phyloP scores from a whole-genome alignment of 30 jellyfish, hydroid and myxozoan genomes.

The Catostylus mosaicus region DNA sequence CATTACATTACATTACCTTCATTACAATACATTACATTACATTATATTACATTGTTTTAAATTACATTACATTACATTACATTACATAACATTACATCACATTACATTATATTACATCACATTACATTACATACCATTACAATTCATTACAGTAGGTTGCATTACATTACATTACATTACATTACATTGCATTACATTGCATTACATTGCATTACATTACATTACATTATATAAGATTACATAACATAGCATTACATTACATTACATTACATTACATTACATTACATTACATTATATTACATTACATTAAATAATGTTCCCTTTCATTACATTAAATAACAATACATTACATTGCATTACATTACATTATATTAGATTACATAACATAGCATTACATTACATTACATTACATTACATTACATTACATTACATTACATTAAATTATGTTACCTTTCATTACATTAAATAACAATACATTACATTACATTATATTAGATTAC shows the following conservation, averaged over 20 bases:
- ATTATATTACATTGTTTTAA: too few relatives aligned
- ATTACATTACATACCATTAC: constrained; percentile 16
- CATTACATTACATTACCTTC: too few relatives aligned
- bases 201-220: not conserved
- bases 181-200: constrained; percentile 21
- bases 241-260: constrained; percentile 6
- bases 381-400: too few relatives aligned
- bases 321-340: too few relatives aligned
- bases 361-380: too few relatives aligned
- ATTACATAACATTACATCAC: constrained; percentile 4
- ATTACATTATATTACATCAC: constrained; percentile 2
- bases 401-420: too few relatives aligned
- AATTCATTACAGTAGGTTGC: not conserved
- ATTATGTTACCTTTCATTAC: too few relatives aligned
- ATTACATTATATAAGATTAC: not conserved
- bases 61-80: constrained; percentile 18
- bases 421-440: too few relatives aligned
- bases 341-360: too few relatives aligned
- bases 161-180: constrained; percentile 4
- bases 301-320: not conserved
- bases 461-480: too few relatives aligned
- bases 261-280: constrained; percentile 23
- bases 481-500: too few relatives aligned
- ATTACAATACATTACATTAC: too few relatives aligned
- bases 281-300: constrained; percentile 23